Percentiles rank a stretch among this genome's conserved stretches.
Evolutionary conservation across 1,140 invertebrate species (phyloP).

Genomic region (Pseudomyrmex flavicornis): DNA sequence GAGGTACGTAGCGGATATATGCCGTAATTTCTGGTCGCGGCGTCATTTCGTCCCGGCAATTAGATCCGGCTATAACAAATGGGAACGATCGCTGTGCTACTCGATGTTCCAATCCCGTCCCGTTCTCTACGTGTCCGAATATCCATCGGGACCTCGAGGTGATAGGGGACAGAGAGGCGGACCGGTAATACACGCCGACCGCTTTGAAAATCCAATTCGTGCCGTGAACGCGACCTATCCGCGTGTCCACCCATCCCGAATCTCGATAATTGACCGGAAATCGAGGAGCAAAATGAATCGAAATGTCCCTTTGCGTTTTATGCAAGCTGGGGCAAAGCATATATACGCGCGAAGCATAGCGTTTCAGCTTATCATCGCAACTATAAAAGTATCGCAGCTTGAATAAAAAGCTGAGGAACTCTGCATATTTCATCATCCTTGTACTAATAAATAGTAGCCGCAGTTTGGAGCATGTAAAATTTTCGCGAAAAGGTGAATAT

Average conservation of each 20-base stretch:
- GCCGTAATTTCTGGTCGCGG: slow-evolving; percentile 74
- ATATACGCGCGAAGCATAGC: not conserved
- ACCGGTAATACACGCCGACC: slow-evolving; percentile 35
- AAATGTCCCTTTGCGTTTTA: slow-evolving; percentile 44
- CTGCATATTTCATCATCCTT: not conserved
- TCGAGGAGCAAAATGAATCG: slow-evolving; percentile 72
- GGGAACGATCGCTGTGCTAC: slow-evolving; percentile 56
- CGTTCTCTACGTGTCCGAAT: slow-evolving; percentile 5
- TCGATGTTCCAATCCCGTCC: slow-evolving; percentile 2
- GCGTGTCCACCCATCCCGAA: slow-evolving; percentile 37
- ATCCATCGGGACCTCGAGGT: slow-evolving; percentile 42
- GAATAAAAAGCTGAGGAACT: not conserved
- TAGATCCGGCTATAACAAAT: slow-evolving; percentile 78
- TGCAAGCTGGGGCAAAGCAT: not conserved
- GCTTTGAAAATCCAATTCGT: slow-evolving; percentile 70
- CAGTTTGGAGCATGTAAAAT: not conserved
- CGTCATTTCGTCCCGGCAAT: slow-evolving; percentile 80
- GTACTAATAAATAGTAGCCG: slow-evolving; percentile 19
- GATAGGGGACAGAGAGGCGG: slow-evolving; percentile 29
- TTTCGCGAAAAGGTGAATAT: not conserved
- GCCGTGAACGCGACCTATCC: slow-evolving; percentile 50
- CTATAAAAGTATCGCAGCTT: not conserved
- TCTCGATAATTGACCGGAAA: slow-evolving; percentile 72
- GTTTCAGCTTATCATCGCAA: slow-evolving; percentile 10
- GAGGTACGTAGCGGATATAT: slow-evolving; percentile 63